These are phyloP conservation scores for Sphaerolaimus hirsutus DNA, from an alignment of 2,888 invertebrate species.

Conservation along the genomic window DNA sequence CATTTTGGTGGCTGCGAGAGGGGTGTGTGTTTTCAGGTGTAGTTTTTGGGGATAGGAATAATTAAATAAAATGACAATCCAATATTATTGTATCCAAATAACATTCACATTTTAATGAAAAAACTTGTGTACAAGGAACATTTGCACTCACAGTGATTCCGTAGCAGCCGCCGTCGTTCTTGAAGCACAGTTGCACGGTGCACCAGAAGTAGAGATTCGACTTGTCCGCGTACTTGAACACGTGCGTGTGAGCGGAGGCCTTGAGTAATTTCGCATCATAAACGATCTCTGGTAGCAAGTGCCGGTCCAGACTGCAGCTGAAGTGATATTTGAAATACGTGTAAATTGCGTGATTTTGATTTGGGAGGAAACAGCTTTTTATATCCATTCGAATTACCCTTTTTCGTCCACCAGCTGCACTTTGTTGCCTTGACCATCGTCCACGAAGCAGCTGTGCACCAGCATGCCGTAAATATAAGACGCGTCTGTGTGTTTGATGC, in stretches of 20 bases:
- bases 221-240: slow-evolving; percentile 24
- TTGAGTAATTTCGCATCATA: slow-evolving; percentile 10
- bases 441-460: slow-evolving; percentile 23
- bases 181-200: slow-evolving; percentile 24
- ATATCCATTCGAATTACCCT: slow-evolving; percentile 10
- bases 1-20: too few relatives aligned
- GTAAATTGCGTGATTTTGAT: background rate
- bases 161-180: slow-evolving; percentile 22
- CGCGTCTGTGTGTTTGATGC: too few relatives aligned
- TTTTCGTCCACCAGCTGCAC: slow-evolving; percentile 20
- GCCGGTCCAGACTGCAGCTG: slow-evolving; percentile 18
- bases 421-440: slow-evolving; percentile 22
- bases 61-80: too few relatives aligned
- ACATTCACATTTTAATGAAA: too few relatives aligned
- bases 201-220: slow-evolving; percentile 22
- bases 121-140: too few relatives aligned
- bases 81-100: too few relatives aligned
- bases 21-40: too few relatives aligned
- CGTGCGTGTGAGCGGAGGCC: slow-evolving; percentile 16
- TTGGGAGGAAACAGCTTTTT: background rate
- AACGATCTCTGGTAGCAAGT: slow-evolving; percentile 14
- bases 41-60: too few relatives aligned
- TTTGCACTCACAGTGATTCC: slow-evolving; percentile 23
- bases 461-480: slow-evolving; percentile 20
- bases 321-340: background rate